phyloP scores from a whole-genome alignment of 2,888 invertebrate species.

The Augiades crinisus region DNA sequence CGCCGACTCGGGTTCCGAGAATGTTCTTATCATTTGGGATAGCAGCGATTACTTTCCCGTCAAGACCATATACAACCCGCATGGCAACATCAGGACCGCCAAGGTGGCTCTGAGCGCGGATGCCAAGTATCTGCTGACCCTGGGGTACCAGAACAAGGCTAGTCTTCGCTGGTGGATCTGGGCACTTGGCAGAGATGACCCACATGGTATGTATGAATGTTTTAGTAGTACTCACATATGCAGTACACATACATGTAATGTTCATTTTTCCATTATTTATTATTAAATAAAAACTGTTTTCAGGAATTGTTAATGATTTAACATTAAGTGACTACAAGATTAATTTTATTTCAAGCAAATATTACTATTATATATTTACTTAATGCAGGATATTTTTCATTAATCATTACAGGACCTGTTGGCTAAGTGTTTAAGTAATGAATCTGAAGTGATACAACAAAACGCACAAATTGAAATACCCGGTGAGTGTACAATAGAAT shows the following conservation, averaged over 20 bases:
- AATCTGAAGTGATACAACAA: conserved; percentile 52
- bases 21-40: conserved; percentile 82
- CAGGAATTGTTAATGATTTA: too few relatives aligned
- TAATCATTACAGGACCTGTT: conserved; percentile 56
- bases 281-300: too few relatives aligned
- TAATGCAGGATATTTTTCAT: too few relatives aligned
- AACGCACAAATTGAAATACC: not conserved
- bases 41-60: conserved; percentile 69
- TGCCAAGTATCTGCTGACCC: conserved; percentile 80
- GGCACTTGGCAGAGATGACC: conserved; percentile 73
- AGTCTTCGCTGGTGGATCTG: conserved; percentile 83
- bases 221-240: too few relatives aligned
- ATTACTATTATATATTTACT: too few relatives aligned
- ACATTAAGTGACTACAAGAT: too few relatives aligned
- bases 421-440: conserved; percentile 54
- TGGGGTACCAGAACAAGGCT: conserved; percentile 69
- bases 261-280: too few relatives aligned
- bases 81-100: conserved; percentile 55
- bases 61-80: conserved; percentile 78
- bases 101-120: conserved; percentile 76
- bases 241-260: too few relatives aligned
- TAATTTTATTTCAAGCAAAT: too few relatives aligned
- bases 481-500: not conserved
- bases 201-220: too few relatives aligned
- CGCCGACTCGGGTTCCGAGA: conserved; percentile 81